Base-by-base conservation (phyloP, 1,140 invertebrate species). In the Hyphantria cunea region DNA sequence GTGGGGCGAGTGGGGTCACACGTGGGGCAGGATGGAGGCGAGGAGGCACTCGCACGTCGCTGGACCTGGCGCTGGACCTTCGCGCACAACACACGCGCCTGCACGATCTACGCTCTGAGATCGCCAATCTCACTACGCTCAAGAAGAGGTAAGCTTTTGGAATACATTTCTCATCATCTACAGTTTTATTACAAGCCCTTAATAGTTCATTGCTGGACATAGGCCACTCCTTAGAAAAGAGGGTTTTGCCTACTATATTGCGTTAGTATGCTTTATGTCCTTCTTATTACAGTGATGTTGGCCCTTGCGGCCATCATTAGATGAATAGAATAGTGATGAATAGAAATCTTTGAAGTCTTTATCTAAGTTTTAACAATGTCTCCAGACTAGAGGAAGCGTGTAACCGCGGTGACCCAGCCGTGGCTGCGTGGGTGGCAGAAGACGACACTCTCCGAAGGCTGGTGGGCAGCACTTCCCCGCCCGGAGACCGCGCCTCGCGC, bases 51-150 rank as follows among this genome's bases (percentile, higher is more conserved):
- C 92, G 97, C 64, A 99, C 97, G 0, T 97, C 97, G 0, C 92
- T 99, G 37, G 97, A 99, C 86, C 92, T 99, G 61, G 96, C 98
- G 80, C 92, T 99, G 47, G 98, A 99, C 90, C 92, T 98, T 55
- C 95, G 95, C 74, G 97, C 97, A 9, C 97, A 98, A 78, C 96
- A 98, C 77, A 95, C 94, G 3, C 93, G 95, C 62, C 91, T 98
- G 7, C 93, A 94, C 48, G 95, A 96, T 66, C 91, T 98, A 32
- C 94, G 96, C 55, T 95, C 96, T 68, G 97, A 99, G 85, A 93
- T 99, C 32, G 91, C 91, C 33, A 94, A 96, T 76, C 91, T 99
- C 39, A 93, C 95, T 55, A 94, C 96, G 48, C 90, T 98, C 9
- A 98, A 98, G 74, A 92, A 93, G 74, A 92, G 94, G 92, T 93